Conservation (phyloP, 2,888 invertebrate species). For the Zhuqinia jingwanae region DNA sequence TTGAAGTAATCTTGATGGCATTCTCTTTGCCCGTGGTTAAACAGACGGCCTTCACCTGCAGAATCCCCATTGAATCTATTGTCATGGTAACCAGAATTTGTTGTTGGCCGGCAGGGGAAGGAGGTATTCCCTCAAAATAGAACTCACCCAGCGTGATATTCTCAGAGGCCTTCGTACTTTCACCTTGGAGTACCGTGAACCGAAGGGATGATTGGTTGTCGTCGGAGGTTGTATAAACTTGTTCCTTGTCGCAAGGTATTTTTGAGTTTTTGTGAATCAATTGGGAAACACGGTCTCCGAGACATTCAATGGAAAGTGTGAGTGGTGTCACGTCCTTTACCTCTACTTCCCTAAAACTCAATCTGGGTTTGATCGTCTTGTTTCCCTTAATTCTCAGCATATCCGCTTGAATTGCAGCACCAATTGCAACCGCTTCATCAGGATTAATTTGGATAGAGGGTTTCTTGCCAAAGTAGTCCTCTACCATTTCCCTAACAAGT, state of each 20-base stretch:
- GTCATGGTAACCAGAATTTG: conserved; percentile 46
- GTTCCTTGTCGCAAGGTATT: conserved; percentile 50
- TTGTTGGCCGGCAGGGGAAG: conserved; percentile 38
- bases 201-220: conserved; percentile 65
- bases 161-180: conserved; percentile 12
- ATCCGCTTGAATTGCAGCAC: conserved; percentile 23
- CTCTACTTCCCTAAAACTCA: conserved; percentile 25
- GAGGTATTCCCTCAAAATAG: conserved; percentile 60
- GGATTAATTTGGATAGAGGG: neutral
- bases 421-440: conserved; percentile 16
- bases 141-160: conserved; percentile 61
- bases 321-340: conserved; percentile 68
- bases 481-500: conserved; percentile 88
- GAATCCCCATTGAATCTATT: conserved; percentile 60
- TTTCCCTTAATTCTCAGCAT: too few species aligned
- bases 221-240: conserved; percentile 51
- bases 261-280: conserved; percentile 56
- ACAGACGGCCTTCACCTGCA: conserved; percentile 56
- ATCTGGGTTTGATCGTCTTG: too few species aligned
- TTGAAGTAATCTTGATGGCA: conserved; percentile 31
- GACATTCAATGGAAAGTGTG: conserved; percentile 61
- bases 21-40: conserved; percentile 54
- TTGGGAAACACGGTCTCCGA: conserved; percentile 17
- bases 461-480: conserved; percentile 87
- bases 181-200: conserved; percentile 63